phyloP scores from a whole-genome alignment of 2,888 invertebrate genomes.

The Zelleria hepariella region DNA sequence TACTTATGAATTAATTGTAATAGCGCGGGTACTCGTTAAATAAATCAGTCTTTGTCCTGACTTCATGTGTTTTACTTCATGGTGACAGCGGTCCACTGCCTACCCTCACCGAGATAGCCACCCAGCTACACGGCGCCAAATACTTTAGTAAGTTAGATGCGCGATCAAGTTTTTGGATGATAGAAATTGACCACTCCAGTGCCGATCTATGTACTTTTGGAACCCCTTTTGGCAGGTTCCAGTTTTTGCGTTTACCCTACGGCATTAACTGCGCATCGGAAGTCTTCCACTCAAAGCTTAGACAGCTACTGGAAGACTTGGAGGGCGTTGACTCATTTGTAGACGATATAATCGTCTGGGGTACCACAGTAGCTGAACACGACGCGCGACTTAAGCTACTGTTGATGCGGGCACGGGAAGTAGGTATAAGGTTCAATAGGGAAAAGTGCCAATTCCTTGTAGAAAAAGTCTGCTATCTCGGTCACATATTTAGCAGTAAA shows the following conservation, averaged over 20 bases:
- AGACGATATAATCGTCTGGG: constrained; percentile 3
- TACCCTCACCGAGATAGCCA: constrained; percentile 12
- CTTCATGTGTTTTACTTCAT: not conserved
- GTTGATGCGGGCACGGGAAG: not conserved
- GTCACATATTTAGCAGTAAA: constrained; percentile 14
- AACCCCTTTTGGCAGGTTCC: constrained; percentile 12
- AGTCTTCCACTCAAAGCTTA: constrained; percentile 13
- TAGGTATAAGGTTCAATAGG: constrained; percentile 2
- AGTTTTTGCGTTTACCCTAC: constrained; percentile 12
- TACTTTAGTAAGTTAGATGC: constrained; percentile 12
- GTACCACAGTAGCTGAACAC: not conserved
- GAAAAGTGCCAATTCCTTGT: constrained; percentile 9
- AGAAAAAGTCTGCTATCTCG: constrained; percentile 14
- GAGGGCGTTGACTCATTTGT: constrained; percentile 1
- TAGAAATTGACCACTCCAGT: constrained; percentile 11
- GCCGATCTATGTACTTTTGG: constrained; percentile 10
- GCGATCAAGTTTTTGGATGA: constrained; percentile 10
- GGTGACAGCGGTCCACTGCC: constrained; percentile 12
- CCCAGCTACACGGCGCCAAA: constrained; percentile 7
- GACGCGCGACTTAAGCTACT: not conserved
- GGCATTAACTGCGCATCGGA: constrained; percentile 13
- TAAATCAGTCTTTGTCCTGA: not conserved
- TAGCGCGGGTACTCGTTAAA: not conserved
- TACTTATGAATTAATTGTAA: no score
- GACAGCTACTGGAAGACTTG: constrained; percentile 12